Conservation (phyloP, 1,140 invertebrate genomes). For the Drosophila leontia region DNA sequence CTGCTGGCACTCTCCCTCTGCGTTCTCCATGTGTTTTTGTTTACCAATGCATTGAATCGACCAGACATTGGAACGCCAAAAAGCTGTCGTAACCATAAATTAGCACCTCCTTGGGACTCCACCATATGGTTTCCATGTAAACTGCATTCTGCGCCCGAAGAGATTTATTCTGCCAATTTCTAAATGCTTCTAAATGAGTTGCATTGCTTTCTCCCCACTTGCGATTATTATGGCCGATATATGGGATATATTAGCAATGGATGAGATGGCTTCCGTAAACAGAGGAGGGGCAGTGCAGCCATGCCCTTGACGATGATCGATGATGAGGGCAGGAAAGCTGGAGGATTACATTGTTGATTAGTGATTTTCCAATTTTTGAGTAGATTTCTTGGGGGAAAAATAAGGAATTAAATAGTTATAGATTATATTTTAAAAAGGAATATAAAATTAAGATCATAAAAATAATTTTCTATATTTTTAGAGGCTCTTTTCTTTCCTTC, state of each 20-base stretch:
- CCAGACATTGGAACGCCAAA: conserved; percentile 57
- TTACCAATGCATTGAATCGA: conserved; percentile 25
- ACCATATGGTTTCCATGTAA: conserved; percentile 73
- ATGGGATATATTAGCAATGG: conserved; percentile 26
- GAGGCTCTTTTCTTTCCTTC: neutral
- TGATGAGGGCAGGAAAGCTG: neutral
- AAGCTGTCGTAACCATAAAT: conserved; percentile 76
- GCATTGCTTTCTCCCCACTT: conserved; percentile 23
- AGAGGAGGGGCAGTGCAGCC: neutral
- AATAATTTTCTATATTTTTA: neutral
- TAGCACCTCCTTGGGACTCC: conserved; percentile 66
- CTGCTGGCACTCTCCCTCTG: neutral
- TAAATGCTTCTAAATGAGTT: conserved; percentile 67
- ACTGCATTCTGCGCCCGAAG: conserved; percentile 63
- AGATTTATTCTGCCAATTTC: conserved; percentile 76
- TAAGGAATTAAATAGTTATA: neutral
- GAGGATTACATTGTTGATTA: neutral
- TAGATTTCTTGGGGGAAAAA: neutral
- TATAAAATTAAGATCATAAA: neutral
- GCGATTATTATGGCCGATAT: conserved; percentile 24
- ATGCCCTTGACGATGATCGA: conserved; percentile 42
- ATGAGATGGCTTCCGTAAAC: conserved; percentile 46
- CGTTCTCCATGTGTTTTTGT: conserved; percentile 10
- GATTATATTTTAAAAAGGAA: too few relatives aligned
- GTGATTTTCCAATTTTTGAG: neutral